A percentile compares a stretch with the other conserved stretches of the same genome.
Conservation (phyloP, 1,140 invertebrate genomes). For the Cephus cinctus region DNA sequence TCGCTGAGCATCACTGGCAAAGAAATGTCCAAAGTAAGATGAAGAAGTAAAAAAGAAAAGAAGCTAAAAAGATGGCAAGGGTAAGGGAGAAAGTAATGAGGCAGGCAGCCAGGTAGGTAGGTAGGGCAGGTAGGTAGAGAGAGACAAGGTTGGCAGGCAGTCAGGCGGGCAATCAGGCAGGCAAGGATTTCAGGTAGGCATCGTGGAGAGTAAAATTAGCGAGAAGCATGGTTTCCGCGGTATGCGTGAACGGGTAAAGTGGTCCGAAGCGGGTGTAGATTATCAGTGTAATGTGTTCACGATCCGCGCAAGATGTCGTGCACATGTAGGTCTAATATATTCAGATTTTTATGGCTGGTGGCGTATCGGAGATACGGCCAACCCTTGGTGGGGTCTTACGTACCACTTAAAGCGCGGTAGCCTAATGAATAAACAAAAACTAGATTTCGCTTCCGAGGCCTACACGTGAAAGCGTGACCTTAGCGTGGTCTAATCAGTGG, state of each 20-base stretch:
- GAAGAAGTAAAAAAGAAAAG: too few relatives aligned
- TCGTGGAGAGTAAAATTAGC: too few relatives aligned
- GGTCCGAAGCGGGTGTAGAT: constrained; percentile 32
- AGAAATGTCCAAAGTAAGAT: too few relatives aligned
- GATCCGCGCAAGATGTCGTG: constrained; percentile 45
- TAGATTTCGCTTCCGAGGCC: constrained; percentile 48
- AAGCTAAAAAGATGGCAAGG: too few relatives aligned
- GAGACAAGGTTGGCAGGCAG: too few relatives aligned
- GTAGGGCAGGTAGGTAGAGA: too few relatives aligned
- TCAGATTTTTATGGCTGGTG: constrained; percentile 56
- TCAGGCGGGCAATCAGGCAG: too few relatives aligned
- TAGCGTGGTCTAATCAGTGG: constrained; percentile 35
- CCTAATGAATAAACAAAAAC: constrained; percentile 57
- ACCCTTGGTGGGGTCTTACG: constrained; percentile 21
- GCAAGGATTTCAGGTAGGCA: too few relatives aligned
- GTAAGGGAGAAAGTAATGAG: too few relatives aligned
- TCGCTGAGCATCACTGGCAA: too few relatives aligned
- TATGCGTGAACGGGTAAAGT: neutral
- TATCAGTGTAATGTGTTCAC: constrained; percentile 43
- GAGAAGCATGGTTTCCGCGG: constrained; percentile 6
- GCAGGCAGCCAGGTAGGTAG: too few relatives aligned
- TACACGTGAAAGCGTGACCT: constrained; percentile 55
- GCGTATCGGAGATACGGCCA: constrained; percentile 50
- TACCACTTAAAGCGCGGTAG: constrained; percentile 47
- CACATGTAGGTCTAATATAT: constrained; percentile 50